Base-by-base conservation (phyloP, 64 coral and sea anemone genomes). In the Actinia equina region DNA sequence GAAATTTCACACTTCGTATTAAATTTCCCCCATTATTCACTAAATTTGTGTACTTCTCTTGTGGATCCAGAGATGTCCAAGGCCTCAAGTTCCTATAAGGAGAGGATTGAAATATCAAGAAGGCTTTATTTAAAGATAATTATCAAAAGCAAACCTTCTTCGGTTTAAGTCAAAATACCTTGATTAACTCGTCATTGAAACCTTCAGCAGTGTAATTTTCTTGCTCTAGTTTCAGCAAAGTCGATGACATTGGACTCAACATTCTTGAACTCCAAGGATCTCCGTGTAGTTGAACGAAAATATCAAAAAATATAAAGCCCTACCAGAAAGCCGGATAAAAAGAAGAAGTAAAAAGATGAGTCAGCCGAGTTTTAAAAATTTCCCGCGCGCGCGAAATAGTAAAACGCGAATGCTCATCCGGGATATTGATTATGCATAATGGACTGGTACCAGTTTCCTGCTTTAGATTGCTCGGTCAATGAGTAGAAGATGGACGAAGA, bases 371-470 rank as follows among this genome's bases (percentile, higher is more conserved):
- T 27, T 80, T 18, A 27, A 0, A 78, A 78, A 52, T 80, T 81
- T 81, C 78, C 78, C 78, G 78, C 78, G 78, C 3, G 37, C 77
- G 77, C 77, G 77, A 69, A 69, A 17, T 46, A 44, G 55, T 2
- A 49, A 49, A 37, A 22, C 78, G 78, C 78, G 78, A 17, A 12
- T 81, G 27, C 78, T 49, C 78, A 81, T 81, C 78, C 78, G 78
- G 78, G 78, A 81, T 52, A 41, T 74, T 30, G 18, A 10, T 74
- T 74, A 74, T 74, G 69, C 27, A 74, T 37, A 74, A 74, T 74
- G 12, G 1, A 2, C 27, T 41, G 16, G 69, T 74, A 17, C 69
- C 69, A 74, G 69, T 74, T 74, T 74, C 27, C 69, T 74, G n/a
- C 4, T n/a, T 74, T 2, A 14, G 14, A 74, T 30, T 26, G 4